phyloP scores from a whole-genome alignment of 2,113 vertebrate species.

The Catagonus wagneri region DNA sequence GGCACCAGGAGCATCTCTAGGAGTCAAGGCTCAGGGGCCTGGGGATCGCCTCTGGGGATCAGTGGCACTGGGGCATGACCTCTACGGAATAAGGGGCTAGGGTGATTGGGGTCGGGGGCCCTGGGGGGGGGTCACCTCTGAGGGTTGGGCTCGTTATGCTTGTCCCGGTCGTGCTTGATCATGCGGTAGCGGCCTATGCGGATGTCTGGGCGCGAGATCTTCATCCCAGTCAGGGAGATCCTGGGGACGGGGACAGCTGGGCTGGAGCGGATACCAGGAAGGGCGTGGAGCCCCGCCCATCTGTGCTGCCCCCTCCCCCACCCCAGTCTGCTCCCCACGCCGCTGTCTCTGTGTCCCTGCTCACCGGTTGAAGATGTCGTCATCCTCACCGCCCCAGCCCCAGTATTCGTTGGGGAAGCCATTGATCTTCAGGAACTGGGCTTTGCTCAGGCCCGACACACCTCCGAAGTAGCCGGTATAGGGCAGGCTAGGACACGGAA shows the following conservation, averaged over 20 bases:
- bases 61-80: background rate
- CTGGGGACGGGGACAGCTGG: conserved; percentile 84
- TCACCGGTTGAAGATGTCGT: conserved; percentile 99
- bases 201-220: conserved; percentile 98
- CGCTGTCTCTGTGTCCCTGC: background rate
- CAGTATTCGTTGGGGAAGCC: conserved; percentile 99
- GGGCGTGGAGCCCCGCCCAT: background rate
- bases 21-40: background rate
- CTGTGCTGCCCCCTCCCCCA: background rate
- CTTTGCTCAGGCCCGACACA: conserved; percentile 97
- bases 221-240: conserved; percentile 99
- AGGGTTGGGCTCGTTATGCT: conserved; percentile 99
- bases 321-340: background rate
- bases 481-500: conserved; percentile 90
- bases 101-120: background rate
- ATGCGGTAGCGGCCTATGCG: conserved; percentile 99
- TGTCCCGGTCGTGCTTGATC: conserved; percentile 99
- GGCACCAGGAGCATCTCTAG: background rate
- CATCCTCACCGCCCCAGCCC: conserved; percentile 99
- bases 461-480: conserved; percentile 98
- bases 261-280: conserved; percentile 38
- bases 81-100: background rate
- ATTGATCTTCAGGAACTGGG: conserved; percentile 99
- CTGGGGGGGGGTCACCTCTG: conserved; percentile 92
- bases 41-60: background rate